A percentile compares a stretch with the other conserved stretches of the same genome.
These are phyloP conservation scores for Plecotus auritus DNA, from an alignment of 2,113 vertebrate species.

Conservation along the genomic window DNA sequence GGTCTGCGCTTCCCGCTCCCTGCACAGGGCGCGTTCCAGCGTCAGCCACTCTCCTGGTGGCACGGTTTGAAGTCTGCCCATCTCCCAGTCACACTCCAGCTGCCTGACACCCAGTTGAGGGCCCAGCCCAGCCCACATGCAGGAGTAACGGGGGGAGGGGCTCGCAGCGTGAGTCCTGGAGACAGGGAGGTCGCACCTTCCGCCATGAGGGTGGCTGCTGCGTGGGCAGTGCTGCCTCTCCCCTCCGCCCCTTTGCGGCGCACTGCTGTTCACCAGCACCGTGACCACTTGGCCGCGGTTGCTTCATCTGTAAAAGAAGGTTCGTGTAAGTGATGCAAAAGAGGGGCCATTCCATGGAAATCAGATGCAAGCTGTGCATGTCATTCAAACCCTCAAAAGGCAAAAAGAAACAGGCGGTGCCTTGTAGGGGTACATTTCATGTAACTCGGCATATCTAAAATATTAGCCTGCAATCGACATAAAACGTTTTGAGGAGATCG, in stretches of 20 bases:
- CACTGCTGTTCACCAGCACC: background rate
- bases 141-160: background rate
- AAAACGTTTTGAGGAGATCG: background rate
- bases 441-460: background rate
- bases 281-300: background rate
- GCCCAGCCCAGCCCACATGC: background rate
- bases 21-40: accelerated
- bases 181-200: accelerated
- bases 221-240: accelerated
- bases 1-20: background rate
- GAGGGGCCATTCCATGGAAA: too few species aligned
- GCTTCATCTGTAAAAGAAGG: background rate
- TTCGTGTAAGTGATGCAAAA: too few species aligned
- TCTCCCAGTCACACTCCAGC: background rate
- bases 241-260: accelerated
- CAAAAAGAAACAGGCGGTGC: background rate
- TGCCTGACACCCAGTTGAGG: too few species aligned
- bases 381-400: background rate
- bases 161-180: background rate
- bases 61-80: accelerated
- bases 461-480: background rate
- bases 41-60: background rate
- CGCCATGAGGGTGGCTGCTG: accelerated
- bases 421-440: background rate
- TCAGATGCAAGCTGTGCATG: background rate